These are phyloP conservation scores for Pristionchus maxplancki DNA, from an alignment of 2,888 invertebrate species.

Conservation along the genomic window DNA sequence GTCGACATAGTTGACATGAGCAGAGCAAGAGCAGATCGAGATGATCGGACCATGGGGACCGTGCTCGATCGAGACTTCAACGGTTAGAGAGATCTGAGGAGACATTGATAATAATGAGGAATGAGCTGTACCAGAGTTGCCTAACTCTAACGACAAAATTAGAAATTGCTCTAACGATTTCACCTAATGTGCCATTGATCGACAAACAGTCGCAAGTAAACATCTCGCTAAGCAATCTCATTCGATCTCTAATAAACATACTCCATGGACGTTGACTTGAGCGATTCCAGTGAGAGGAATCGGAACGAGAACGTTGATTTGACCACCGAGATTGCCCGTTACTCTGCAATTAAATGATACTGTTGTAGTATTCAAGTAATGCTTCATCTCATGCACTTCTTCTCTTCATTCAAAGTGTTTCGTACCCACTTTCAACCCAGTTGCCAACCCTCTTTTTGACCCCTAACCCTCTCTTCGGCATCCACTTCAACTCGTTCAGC, in stretches of 20 bases:
- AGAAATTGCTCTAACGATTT: neutral
- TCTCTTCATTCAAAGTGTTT: neutral
- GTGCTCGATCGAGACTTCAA: slow-evolving; percentile 36
- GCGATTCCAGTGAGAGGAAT: slow-evolving; percentile 73
- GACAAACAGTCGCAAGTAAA: neutral
- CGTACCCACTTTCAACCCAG: neutral
- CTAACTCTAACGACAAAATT: neutral
- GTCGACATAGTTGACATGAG: slow-evolving; percentile 72
- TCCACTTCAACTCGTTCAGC: neutral
- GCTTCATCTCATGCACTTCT: neutral
- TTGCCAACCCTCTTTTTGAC: neutral
- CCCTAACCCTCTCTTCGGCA: neutral
- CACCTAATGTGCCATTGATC: slow-evolving; percentile 23
- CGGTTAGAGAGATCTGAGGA: slow-evolving; percentile 49
- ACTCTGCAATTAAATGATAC: slow-evolving; percentile 61
- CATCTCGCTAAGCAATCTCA: neutral
- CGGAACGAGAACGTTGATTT: slow-evolving; percentile 72
- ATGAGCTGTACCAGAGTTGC: too few species aligned
- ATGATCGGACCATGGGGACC: slow-evolving; percentile 37
- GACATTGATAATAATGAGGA: neutral
- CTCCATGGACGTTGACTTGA: slow-evolving; percentile 73
- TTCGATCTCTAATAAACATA: slow-evolving; percentile 33
- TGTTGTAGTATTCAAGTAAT: neutral
- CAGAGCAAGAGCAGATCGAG: slow-evolving; percentile 54
- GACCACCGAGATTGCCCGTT: slow-evolving; percentile 75